Evolutionary conservation across 2,888 invertebrate genomes (phyloP).

Genomic region (Phaedon cochleariae): DNA sequence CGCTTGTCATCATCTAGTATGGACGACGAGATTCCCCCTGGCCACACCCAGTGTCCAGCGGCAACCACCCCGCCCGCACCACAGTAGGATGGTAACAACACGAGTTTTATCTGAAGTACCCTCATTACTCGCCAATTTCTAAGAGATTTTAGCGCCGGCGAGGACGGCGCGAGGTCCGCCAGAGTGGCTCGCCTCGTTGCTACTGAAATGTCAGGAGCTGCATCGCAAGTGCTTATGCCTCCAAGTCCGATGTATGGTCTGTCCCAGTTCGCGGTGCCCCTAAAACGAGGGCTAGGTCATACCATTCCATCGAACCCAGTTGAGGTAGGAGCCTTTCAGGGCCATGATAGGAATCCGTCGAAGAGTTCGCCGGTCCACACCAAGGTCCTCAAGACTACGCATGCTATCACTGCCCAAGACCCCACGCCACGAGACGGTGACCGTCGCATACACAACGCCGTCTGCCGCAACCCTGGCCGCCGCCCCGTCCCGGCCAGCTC

Average conservation of each 20-base stretch:
- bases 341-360: background rate
- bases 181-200: constrained; percentile 2
- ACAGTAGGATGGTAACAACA: too few species aligned
- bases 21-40: too few species aligned
- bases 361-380: background rate
- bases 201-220: background rate
- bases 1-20: too few species aligned
- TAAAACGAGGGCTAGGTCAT: too few species aligned
- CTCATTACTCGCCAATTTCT: background rate
- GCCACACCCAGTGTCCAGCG: too few species aligned
- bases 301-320: background rate
- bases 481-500: background rate
- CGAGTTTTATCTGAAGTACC: background rate
- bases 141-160: background rate
- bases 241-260: background rate
- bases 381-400: background rate
- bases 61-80: too few species aligned
- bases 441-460: background rate
- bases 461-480: background rate
- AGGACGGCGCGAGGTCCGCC: background rate
- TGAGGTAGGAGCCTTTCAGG: background rate
- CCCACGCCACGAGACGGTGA: background rate
- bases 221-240: background rate
- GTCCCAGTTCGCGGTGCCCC: background rate
- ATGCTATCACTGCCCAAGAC: background rate